These are phyloP conservation scores for Actenoides lindsayi DNA, from an alignment of 2,113 vertebrate genomes.

Conservation along the genomic window DNA sequence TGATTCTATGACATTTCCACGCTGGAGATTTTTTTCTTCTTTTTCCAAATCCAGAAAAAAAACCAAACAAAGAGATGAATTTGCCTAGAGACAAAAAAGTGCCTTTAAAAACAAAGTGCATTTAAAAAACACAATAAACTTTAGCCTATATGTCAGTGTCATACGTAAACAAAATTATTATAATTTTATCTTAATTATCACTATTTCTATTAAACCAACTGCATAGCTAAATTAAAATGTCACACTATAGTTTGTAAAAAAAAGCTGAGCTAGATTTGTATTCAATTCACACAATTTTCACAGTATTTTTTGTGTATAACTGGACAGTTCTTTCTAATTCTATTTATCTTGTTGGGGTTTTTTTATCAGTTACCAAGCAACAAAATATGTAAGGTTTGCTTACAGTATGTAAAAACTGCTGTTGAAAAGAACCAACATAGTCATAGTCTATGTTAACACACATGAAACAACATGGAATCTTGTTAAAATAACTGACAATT, in stretches of 20 bases:
- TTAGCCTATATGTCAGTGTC: neutral
- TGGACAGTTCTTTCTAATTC: neutral
- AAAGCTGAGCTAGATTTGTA: neutral
- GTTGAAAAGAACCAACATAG: neutral
- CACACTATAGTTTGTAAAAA: neutral
- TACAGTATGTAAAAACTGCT: neutral
- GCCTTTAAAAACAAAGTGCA: neutral
- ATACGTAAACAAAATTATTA: neutral
- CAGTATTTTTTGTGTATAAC: neutral
- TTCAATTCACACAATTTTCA: neutral
- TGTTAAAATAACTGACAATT: neutral
- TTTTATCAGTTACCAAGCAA: slow-evolving; percentile 28
- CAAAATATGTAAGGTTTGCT: neutral
- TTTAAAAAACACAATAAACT: neutral
- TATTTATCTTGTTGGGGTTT: neutral
- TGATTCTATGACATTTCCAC: neutral
- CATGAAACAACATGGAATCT: neutral
- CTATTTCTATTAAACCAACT: neutral
- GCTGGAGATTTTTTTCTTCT: neutral
- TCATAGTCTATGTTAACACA: neutral
- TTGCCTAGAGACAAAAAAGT: neutral
- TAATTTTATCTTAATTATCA: neutral
- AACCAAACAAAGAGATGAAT: neutral
- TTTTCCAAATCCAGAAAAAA: neutral
- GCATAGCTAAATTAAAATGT: neutral